phyloP scores from a whole-genome alignment of 2,888 invertebrate genomes.

The Herminia tarsipennalis region DNA sequence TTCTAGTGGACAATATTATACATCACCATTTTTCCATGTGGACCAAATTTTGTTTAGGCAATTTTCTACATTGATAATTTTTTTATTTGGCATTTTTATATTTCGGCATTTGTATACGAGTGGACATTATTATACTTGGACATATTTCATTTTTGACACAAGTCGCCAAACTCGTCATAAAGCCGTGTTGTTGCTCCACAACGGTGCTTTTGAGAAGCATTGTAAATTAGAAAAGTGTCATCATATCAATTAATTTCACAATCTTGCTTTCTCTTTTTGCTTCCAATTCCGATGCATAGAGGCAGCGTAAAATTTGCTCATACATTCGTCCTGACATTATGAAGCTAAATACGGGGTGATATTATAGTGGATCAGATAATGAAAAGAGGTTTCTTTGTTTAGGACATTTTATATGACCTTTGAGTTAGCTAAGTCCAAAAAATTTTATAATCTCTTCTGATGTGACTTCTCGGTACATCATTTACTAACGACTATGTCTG shows the following conservation, averaged over 20 bases:
- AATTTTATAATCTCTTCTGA: background rate
- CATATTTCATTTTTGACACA: too few relatives aligned
- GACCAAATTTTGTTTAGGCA: too few relatives aligned
- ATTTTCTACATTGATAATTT: too few relatives aligned
- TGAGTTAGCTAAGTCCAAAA: conserved; percentile 1
- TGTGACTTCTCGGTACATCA: background rate
- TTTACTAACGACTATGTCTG: background rate
- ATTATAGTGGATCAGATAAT: conserved; percentile 1
- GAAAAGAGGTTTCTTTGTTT: conserved; percentile 4
- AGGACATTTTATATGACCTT: background rate
- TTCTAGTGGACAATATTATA: too few relatives aligned
- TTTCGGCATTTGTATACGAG: too few relatives aligned
- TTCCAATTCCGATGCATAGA: background rate
- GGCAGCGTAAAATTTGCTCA: conserved; percentile 7
- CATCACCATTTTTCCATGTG: too few relatives aligned
- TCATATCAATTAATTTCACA: conserved; percentile 1
- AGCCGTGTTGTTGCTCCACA: too few relatives aligned
- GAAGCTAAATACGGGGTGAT: conserved; percentile 2
- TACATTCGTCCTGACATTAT: conserved; percentile 2
- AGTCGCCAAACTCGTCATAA: too few relatives aligned
- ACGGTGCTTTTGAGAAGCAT: too few relatives aligned
- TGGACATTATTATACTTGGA: too few relatives aligned
- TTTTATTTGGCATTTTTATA: too few relatives aligned
- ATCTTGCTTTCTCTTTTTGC: conserved; percentile 4
- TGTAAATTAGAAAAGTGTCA: background rate